Evolutionary conservation across 2,888 invertebrate genomes (phyloP).

Genomic region (Conistra vaccinii): DNA sequence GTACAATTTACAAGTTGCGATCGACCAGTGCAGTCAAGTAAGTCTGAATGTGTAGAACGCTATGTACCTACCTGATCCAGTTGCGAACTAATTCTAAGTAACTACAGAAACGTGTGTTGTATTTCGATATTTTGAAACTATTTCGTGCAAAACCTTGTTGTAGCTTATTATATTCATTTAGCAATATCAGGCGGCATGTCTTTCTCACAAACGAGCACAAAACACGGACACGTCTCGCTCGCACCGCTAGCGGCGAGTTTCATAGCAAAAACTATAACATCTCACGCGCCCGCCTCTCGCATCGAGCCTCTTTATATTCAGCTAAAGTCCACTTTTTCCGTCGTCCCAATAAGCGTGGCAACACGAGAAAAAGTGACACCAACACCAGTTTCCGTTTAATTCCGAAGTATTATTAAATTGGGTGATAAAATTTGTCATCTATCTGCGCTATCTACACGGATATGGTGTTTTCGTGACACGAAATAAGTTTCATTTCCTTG

Average conservation of each 20-base stretch:
- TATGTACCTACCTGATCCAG: conserved; percentile 7
- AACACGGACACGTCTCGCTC: conserved; percentile 72
- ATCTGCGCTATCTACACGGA: conserved; percentile 67
- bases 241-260: conserved; percentile 59
- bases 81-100: conserved; percentile 17
- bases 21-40: conserved; percentile 4
- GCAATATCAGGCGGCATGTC: conserved; percentile 69
- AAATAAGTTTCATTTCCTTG: conserved; percentile 44
- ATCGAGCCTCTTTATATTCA: conserved; percentile 78
- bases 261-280: conserved; percentile 79
- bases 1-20: conserved; percentile 17
- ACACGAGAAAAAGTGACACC: conserved; percentile 73
- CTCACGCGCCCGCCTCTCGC: conserved; percentile 71
- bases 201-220: conserved; percentile 72
- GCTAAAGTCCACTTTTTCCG: conserved; percentile 76
- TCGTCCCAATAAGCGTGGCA: conserved; percentile 73
- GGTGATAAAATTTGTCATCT: conserved; percentile 77
- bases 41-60: conserved; percentile 8
- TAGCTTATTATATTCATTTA: conserved; percentile 66
- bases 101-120: conserved; percentile 12
- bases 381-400: conserved; percentile 67
- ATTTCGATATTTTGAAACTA: conserved; percentile 30
- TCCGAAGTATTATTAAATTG: conserved; percentile 76
- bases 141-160: conserved; percentile 37
- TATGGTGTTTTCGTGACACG: conserved; percentile 65